Evolutionary conservation across 2,888 invertebrate species (phyloP).

Genomic region (Entomobrya multifasciata): DNA sequence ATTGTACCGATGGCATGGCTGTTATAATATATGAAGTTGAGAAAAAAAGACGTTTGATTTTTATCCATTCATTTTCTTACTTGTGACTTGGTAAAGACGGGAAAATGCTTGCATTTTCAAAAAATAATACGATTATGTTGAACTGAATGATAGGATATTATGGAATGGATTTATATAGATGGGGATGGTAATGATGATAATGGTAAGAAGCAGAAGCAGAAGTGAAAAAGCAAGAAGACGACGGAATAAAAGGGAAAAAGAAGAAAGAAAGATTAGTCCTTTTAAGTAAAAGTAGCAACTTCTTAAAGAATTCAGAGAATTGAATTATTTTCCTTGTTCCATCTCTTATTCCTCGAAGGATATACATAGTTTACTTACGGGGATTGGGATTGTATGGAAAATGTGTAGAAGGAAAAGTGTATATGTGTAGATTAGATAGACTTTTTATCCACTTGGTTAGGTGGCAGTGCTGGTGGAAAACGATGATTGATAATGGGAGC

Average conservation of each 20-base stretch:
- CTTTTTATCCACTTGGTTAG: slow-evolving; percentile 19
- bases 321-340: slow-evolving; percentile 28
- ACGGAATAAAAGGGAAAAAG: not conserved
- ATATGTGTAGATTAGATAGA: not conserved
- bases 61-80: slow-evolving; percentile 7
- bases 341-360: not conserved
- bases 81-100: not conserved
- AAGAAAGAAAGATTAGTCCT: slow-evolving; percentile 55
- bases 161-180: not conserved
- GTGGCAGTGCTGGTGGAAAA: slow-evolving; percentile 20
- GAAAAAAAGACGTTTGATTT: slow-evolving; percentile 30
- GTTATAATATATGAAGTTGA: slow-evolving; percentile 24
- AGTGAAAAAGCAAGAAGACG: not conserved
- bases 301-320: slow-evolving; percentile 33
- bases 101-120: not conserved
- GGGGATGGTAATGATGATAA: not conserved
- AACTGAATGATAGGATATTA: slow-evolving; percentile 17
- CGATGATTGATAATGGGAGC: slow-evolving; percentile 60
- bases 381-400: not conserved
- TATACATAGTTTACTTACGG: not conserved
- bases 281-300: slow-evolving; percentile 55
- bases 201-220: not conserved
- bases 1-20: not conserved
- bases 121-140: slow-evolving; percentile 28
- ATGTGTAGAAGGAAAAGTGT: not conserved